Evolutionary conservation across 2,888 invertebrate species (phyloP).

Genomic region (Drosophila formosana): DNA sequence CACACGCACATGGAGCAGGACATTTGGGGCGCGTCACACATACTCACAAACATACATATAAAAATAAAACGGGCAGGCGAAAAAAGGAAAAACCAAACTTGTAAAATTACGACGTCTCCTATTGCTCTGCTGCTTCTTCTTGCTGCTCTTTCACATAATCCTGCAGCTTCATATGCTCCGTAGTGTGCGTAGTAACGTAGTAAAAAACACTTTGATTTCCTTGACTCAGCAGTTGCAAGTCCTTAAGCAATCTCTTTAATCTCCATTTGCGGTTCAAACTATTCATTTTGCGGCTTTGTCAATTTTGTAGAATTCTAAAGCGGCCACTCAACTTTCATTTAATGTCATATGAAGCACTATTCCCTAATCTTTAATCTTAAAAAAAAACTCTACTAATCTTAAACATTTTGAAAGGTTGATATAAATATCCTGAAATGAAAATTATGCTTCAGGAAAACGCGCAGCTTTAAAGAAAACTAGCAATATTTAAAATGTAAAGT

Average conservation of each 20-base stretch:
- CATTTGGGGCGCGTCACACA: constrained; percentile 56
- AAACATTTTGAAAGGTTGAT: too few species aligned
- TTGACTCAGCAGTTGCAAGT: background rate
- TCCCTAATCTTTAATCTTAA: too few species aligned
- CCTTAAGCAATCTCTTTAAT: too few species aligned
- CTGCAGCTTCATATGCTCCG: background rate
- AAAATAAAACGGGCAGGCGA: constrained; percentile 3
- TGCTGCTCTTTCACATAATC: background rate
- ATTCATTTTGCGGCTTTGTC: too few species aligned
- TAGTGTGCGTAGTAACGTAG: background rate
- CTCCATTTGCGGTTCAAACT: background rate
- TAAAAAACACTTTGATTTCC: background rate
- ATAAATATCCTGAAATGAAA: too few species aligned
- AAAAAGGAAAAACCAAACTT: constrained; percentile 37
- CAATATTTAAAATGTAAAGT: too few species aligned
- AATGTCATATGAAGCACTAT: too few species aligned
- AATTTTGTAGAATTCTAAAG: too few species aligned
- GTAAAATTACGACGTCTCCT: constrained; percentile 27
- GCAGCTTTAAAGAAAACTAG: too few species aligned
- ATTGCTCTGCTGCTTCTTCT: background rate
- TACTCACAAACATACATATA: constrained; percentile 19
- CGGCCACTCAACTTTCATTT: too few species aligned
- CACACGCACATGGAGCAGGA: constrained; percentile 35
- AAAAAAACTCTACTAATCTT: too few species aligned
- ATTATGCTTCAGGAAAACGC: too few species aligned